Conservation (phyloP, 2,113 vertebrate species). For the Xenotilapia flavipinnis region DNA sequence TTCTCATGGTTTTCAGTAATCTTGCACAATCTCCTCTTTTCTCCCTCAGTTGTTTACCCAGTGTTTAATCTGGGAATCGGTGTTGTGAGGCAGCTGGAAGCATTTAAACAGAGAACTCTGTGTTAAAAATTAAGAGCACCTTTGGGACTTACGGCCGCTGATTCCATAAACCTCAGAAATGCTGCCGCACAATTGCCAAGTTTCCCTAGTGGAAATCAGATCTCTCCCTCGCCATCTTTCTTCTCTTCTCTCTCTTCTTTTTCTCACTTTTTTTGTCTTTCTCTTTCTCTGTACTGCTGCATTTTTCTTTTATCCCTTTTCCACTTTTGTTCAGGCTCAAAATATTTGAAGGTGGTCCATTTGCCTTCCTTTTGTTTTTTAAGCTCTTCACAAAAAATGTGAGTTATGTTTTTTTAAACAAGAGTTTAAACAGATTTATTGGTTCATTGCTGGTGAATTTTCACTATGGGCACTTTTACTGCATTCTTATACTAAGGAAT, state of each 20-base stretch:
- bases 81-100: constrained; percentile 55
- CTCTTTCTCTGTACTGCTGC: not conserved
- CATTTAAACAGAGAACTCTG: constrained; percentile 51
- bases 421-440: constrained; percentile 22
- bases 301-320: constrained; percentile 27
- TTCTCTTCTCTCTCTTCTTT: not conserved
- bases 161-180: constrained; percentile 67
- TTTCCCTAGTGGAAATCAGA: constrained; percentile 55
- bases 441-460: not conserved
- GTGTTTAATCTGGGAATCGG: constrained; percentile 27
- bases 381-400: not conserved
- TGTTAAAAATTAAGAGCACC: constrained; percentile 56
- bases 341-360: constrained; percentile 15
- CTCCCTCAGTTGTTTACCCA: not conserved
- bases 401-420: not conserved
- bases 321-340: constrained; percentile 8
- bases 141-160: constrained; percentile 49
- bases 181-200: constrained; percentile 54
- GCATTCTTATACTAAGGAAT: constrained; percentile 18
- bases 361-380: not conserved
- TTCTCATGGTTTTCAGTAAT: not conserved
- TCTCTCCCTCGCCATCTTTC: not conserved
- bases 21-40: not conserved
- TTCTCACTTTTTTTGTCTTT: not conserved
- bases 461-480: constrained; percentile 11